Base-by-base conservation (phyloP, 2,888 invertebrate species). In the Cynaeus angustus region DNA sequence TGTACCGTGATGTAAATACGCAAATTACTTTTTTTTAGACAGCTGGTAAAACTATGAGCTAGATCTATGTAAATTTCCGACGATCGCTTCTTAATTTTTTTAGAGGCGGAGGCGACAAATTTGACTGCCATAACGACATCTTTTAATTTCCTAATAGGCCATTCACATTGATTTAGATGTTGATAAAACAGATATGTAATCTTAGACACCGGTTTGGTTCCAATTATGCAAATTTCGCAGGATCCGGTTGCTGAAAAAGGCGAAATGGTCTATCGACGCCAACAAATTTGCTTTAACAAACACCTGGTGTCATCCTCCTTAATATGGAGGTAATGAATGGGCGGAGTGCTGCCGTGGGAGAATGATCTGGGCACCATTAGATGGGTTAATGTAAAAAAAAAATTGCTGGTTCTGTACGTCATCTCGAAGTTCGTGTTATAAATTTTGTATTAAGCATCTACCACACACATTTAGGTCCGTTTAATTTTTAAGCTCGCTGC, bases 281-380 rank as follows among this genome's bases (percentile, higher is more conserved):
- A 43, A 43, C 43, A 43, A 43, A 43, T 43, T 43, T 10, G 13
- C 7, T 43, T 12, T 10, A 43, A 43, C 46, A 46, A 46, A 46
- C 46, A 46, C 46, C 46, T 46, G 46, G 46, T 46, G 46, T 16
- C 46, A 10, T 46, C 46, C 26, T 46, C 8, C 46, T 46, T 46
- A 46, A 46, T 26, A n/a, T 46, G 46, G 41, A 37, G 9, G 37
- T 37, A 37, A 37, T 37, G n/a, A 37, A 37, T 41, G 13, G 46
- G 26, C 13, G 7, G 21, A 9, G 13, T 46, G 46, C 46, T 13
- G 26, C 46, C 46, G 12, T 12, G 9, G 12, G 37, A 37, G 37
- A 21, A 21, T 21, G 21, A 37, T 37, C 1, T 37, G 37, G 37
- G 37, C n/a, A 37, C 21, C 21, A 21, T 21, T 21, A n/a, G 41